Evolutionary conservation across 2,113 vertebrate genomes (phyloP), one percentile per base, ranked within the genome.

Genomic region (Ceratotherium simum): DNA sequence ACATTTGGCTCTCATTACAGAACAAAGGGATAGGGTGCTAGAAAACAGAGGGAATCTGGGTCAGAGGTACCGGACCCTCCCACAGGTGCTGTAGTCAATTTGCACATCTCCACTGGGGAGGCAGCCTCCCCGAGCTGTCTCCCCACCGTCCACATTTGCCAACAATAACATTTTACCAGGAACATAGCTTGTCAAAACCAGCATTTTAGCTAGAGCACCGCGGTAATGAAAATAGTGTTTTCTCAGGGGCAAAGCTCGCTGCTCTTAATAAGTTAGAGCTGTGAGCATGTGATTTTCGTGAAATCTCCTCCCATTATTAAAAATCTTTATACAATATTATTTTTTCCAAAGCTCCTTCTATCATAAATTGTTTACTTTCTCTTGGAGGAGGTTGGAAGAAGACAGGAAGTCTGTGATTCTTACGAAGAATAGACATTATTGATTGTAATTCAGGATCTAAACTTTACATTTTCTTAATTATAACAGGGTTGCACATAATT

Each of bases 131-230:
- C 8, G 91, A 93, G 97, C 93, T 78, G 97, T 98, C 95, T 97
- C 97, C 97, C 88, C 60, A 36, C 80, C 65, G n/a, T 6, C 39
- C 4, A 9, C 31, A 0, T 29, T 95, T 97, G 98, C 98, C 98
- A 99, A 98, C 98, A 98, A 98, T 90, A 98, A 98, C 98, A 98
- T 98, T 98, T 98, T 98, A 98, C 96, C 96, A 95, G 96, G 96
- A 98, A 79, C 97, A 96, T 96, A 98, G 98, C 98, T 98, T 98
- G 98, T 99, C 98, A 98, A 98, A 98, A 96, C 14, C 56, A 98
- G 98, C 96, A 84, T 98, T 98, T 97, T 91, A 96, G 95, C 96
- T 95, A 29, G 88, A 91, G 94, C 98, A 86, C 95, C 64, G 86
- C 86, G 33, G 72, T 83, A 96, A 97, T 98, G 98, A 97, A 98